A percentile compares a stretch with the other conserved stretches of the same genome.
Evolutionary conservation across 1,140 invertebrate genomes (phyloP).

Genomic region (Ceratosolen fusciceps): DNA sequence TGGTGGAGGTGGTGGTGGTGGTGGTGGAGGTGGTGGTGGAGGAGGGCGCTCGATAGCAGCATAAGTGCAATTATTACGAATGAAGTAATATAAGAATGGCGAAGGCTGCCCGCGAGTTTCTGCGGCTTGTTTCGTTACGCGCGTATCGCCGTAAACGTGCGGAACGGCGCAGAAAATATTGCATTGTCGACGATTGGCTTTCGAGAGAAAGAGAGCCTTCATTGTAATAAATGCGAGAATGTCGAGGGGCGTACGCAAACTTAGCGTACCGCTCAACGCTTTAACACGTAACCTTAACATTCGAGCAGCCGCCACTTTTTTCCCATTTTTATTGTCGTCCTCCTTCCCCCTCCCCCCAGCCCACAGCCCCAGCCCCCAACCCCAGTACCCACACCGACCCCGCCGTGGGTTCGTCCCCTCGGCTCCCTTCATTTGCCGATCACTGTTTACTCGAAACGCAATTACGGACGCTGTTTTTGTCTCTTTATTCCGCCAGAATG

Average conservation of each 20-base stretch:
- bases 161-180: constrained; percentile 25
- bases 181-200: constrained; percentile 21
- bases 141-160: constrained; percentile 11
- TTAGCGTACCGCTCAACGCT: background rate
- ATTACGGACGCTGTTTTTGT: background rate
- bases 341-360: too few relatives aligned
- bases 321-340: too few relatives aligned
- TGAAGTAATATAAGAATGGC: constrained; percentile 20
- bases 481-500: too few relatives aligned
- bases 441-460: background rate
- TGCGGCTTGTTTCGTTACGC: background rate
- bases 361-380: too few relatives aligned
- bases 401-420: too few relatives aligned
- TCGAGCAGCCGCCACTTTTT: background rate
- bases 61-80: constrained; percentile 29
- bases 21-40: too few relatives aligned
- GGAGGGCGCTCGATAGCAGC: constrained; percentile 1
- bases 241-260: constrained; percentile 2
- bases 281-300: constrained; percentile 29
- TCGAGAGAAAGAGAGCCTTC: background rate
- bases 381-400: too few relatives aligned
- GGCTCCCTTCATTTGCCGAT: background rate
- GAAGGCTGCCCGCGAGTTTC: background rate
- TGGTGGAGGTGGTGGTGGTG: too few relatives aligned
- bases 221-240: constrained; percentile 23